Evolutionary conservation across 2,888 invertebrate species (phyloP).

Genomic region (Thelaira solivaga): DNA sequence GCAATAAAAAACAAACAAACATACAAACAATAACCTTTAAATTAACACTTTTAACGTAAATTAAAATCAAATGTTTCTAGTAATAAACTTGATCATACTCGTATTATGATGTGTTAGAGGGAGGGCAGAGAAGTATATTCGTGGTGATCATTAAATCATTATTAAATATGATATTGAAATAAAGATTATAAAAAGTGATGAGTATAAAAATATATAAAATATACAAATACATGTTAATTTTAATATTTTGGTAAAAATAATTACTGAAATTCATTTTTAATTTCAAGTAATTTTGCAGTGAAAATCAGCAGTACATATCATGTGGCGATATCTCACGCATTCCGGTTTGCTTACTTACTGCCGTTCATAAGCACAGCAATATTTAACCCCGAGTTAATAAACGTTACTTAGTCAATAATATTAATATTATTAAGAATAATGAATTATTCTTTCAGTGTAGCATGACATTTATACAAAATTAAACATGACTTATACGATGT

Average conservation of each 20-base stretch:
- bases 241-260: not conserved
- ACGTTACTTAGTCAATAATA: too few relatives aligned
- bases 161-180: conserved; percentile 39
- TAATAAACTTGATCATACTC: not conserved
- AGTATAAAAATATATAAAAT: not conserved
- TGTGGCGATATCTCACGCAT: too few relatives aligned
- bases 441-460: too few relatives aligned
- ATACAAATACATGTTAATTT: not conserved
- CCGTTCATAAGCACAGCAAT: too few relatives aligned
- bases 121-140: not conserved
- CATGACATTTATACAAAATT: too few relatives aligned
- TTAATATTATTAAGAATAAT: too few relatives aligned
- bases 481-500: too few relatives aligned
- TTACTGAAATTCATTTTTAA: not conserved
- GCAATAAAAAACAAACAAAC: too few relatives aligned
- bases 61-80: conserved; percentile 47
- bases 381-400: too few relatives aligned
- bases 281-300: not conserved
- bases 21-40: conserved; percentile 51
- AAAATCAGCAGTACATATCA: not conserved
- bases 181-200: conserved; percentile 25
- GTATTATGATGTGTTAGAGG: too few relatives aligned
- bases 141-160: conserved; percentile 8
- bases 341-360: too few relatives aligned
- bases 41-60: conserved; percentile 54